Conservation (phyloP, 1,140 invertebrate genomes). For the Euschistus heros region DNA sequence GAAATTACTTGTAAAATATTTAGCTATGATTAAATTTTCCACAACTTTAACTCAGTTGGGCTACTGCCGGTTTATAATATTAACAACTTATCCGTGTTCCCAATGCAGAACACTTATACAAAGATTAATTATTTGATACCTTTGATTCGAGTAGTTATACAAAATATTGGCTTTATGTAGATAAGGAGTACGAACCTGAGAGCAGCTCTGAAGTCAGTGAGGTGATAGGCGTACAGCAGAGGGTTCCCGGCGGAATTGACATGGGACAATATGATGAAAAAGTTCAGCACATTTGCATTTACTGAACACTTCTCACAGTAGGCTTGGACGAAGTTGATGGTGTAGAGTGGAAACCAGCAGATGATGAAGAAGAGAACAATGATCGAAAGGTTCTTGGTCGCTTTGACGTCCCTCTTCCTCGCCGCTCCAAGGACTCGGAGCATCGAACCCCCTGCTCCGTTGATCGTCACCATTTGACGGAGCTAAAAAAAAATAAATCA, state of each 20-base stretch:
- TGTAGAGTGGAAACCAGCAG: conserved; percentile 86
- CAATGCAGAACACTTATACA: no score
- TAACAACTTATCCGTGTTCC: no score
- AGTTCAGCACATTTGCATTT: conserved; percentile 55
- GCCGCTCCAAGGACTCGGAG: conserved; percentile 63
- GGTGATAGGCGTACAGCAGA: conserved; percentile 77
- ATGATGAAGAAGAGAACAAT: conserved; percentile 87
- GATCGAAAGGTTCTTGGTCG: conserved; percentile 78
- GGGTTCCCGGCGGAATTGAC: conserved; percentile 82
- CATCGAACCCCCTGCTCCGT: conserved; percentile 50
- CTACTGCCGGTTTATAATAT: no score
- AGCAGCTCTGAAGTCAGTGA: conserved; percentile 71
- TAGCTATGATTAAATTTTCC: no score
- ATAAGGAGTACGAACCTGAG: conserved; percentile 36
- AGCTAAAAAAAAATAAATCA: conserved; percentile 37
- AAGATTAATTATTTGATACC: no score
- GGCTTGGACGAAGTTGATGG: conserved; percentile 77
- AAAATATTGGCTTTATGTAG: no score
- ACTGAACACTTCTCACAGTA: conserved; percentile 59
- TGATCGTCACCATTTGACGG: conserved; percentile 46
- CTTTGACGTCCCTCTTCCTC: conserved; percentile 77
- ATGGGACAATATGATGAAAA: conserved; percentile 79
- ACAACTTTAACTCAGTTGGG: no score
- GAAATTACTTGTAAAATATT: no score
- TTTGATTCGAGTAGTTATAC: no score